A percentile compares a stretch with the other conserved stretches of the same genome.
These are phyloP conservation scores for Bombyx mandarina DNA, from an alignment of 1,140 invertebrate genomes.

Conservation along the genomic window DNA sequence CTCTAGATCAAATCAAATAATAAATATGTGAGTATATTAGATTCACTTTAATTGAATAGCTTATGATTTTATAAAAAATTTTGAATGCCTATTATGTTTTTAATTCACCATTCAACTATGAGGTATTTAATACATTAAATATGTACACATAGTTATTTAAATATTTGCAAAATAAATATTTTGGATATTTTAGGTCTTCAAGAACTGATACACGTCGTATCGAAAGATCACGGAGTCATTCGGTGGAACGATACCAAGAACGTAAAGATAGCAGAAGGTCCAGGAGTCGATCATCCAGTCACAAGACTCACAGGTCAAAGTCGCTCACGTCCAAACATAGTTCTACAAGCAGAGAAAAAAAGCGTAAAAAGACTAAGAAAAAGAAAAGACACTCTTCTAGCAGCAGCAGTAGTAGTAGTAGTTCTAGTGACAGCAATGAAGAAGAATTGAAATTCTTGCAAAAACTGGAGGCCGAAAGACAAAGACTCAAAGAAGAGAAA, in stretches of 20 bases:
- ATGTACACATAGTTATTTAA: neutral
- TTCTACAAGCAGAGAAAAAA: conserved; percentile 40
- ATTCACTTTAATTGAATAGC: too few species aligned
- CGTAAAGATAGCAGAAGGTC: conserved; percentile 13
- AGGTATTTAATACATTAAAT: neutral
- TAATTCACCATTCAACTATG: neutral
- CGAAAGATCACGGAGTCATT: conserved; percentile 20
- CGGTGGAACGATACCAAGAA: conserved; percentile 22
- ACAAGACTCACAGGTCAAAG: conserved; percentile 6
- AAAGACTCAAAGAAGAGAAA: conserved; percentile 76
- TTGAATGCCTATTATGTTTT: neutral
- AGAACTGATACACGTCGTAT: conserved; percentile 16
- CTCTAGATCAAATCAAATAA: too few species aligned
- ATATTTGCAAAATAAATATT: neutral
- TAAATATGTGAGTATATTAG: too few species aligned
- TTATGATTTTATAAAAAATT: too few species aligned
- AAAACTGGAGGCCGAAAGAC: conserved; percentile 80
- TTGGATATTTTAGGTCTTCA: conserved; percentile 23
- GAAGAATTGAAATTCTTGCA: conserved; percentile 79
- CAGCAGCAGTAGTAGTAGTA: conserved; percentile 25
- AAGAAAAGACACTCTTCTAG: conserved; percentile 22
- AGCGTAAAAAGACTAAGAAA: conserved; percentile 49
- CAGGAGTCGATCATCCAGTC: conserved; percentile 17
- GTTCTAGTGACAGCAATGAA: conserved; percentile 59
- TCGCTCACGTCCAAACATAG: conserved; percentile 21